These are phyloP conservation scores for Esox lucius DNA, from an alignment of 2,797 vertebrate genomes.

Conservation along the genomic window DNA sequence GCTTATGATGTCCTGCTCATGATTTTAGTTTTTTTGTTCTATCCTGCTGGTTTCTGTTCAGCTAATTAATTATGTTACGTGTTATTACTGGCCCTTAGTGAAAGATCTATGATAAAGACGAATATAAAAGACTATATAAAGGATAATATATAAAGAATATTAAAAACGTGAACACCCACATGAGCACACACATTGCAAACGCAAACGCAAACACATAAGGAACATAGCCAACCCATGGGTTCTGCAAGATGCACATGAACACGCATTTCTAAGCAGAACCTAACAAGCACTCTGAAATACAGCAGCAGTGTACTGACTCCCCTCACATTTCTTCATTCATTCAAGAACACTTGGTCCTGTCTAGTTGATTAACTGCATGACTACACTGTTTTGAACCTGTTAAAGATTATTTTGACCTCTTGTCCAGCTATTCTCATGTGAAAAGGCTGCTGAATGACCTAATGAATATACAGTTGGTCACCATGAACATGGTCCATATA, in stretches of 20 bases:
- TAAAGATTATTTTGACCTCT: constrained; percentile 14
- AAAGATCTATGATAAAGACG: not conserved
- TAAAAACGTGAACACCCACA: not conserved
- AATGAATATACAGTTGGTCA: constrained; percentile 17
- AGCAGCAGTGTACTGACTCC: constrained; percentile 18
- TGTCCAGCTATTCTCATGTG: constrained; percentile 1
- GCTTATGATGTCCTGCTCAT: not conserved
- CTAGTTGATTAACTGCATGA: constrained; percentile 43
- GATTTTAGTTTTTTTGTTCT: not conserved
- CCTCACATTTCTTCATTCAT: constrained; percentile 20
- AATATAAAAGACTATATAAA: not conserved
- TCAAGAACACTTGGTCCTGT: constrained; percentile 64
- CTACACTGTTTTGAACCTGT: constrained; percentile 53
- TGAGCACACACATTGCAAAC: not conserved
- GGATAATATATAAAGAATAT: not conserved
- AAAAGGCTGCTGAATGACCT: constrained; percentile 44
- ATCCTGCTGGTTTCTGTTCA: not conserved
- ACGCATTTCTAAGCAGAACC: constrained; percentile 20
- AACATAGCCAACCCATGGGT: not conserved
- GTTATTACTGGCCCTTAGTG: not conserved
- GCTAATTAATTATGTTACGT: no score
- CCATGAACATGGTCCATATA: constrained; percentile 23
- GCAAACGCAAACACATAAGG: not conserved
- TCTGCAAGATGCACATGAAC: not conserved
- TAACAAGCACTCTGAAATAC: constrained; percentile 21